Conservation (phyloP, 2,797 vertebrate genomes). For the Sphaeramia orbicularis region DNA sequence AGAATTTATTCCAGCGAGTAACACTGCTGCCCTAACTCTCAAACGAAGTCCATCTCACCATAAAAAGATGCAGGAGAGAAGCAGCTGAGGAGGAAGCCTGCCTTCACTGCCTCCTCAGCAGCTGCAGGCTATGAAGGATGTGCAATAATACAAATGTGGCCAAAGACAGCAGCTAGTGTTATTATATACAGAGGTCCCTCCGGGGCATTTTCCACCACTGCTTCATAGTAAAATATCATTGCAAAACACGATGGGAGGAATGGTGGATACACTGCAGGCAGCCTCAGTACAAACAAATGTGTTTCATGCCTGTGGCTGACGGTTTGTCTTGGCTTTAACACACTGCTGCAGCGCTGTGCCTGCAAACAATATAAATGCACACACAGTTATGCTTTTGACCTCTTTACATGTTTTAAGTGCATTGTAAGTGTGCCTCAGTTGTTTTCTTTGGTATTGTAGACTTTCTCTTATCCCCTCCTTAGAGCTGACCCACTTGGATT, state of each 20-base stretch:
- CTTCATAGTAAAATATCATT: conserved; percentile 29
- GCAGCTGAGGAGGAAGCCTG: conserved; percentile 17
- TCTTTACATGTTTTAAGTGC: too few relatives aligned
- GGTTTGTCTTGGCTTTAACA: conserved; percentile 12
- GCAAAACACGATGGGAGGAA: conserved; percentile 16
- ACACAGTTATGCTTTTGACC: background rate
- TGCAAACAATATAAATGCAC: background rate
- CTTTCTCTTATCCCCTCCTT: too few relatives aligned
- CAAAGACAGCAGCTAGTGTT: conserved; percentile 49
- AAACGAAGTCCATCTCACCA: conserved; percentile 22
- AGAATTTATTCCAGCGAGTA: conserved; percentile 22
- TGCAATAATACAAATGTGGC: conserved; percentile 46
- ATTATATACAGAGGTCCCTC: conserved; percentile 50
- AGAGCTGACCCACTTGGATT: background rate
- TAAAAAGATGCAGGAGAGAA: conserved; percentile 15
- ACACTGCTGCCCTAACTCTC: conserved; percentile 5
- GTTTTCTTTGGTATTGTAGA: too few relatives aligned
- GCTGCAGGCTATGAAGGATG: conserved; percentile 33
- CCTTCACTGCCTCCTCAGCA: conserved; percentile 9
- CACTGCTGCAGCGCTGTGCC: background rate
- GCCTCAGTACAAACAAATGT: background rate
- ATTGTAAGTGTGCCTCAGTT: too few relatives aligned
- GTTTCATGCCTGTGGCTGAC: background rate
- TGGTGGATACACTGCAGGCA: background rate
- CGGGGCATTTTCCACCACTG: conserved; percentile 35